These are phyloP conservation scores for Epizoanthus ramosus DNA, from an alignment of 92 coral and sea anemone genomes.

Conservation along the genomic window DNA sequence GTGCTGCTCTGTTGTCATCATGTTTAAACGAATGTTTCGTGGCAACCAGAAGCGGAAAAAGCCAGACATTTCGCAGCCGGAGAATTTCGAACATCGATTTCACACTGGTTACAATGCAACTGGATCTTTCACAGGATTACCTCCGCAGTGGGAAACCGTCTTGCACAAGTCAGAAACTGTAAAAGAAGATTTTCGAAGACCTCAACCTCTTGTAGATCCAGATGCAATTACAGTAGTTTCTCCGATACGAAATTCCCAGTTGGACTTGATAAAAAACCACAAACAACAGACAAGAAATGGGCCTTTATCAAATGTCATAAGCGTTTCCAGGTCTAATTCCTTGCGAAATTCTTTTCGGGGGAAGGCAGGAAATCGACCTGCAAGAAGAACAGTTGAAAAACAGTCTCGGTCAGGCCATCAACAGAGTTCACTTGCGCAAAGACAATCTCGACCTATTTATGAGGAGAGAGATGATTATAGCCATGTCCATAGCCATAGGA, in stretches of 20 bases:
- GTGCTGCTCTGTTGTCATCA: conserved; percentile 33
- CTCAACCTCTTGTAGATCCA: conserved; percentile 94
- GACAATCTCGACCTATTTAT: conserved; percentile 29
- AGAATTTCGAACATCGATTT: conserved; percentile 92
- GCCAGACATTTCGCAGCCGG: conserved; percentile 85
- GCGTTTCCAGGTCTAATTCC: conserved; percentile 95
- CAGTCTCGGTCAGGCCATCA: conserved; percentile 36
- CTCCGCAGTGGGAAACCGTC: conserved; percentile 98
- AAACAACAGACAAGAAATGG: conserved; percentile 58
- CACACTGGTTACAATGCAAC: conserved; percentile 88
- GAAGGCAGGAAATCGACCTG: conserved; percentile 62
- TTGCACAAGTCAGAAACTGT: conserved; percentile 59
- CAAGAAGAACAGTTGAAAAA: conserved; percentile 35
- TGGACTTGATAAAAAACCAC: conserved; percentile 63
- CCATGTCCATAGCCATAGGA: conserved; percentile 8
- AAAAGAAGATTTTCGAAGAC: conserved; percentile 67
- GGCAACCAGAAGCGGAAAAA: conserved; percentile 83
- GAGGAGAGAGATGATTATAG: conserved; percentile 33
- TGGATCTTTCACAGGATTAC: conserved; percentile 86
- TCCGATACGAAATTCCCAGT: conserved; percentile 81
- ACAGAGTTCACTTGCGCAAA: conserved; percentile 32
- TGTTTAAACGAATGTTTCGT: conserved; percentile 89
- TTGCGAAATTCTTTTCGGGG: conserved; percentile 90
- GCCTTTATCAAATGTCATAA: conserved; percentile 56
- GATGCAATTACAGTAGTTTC: conserved; percentile 91